Evolutionary conservation across 2,113 vertebrate genomes (phyloP), one percentile per base, ranked within the genome.

Genomic region (Paraplagusia blochii): DNA sequence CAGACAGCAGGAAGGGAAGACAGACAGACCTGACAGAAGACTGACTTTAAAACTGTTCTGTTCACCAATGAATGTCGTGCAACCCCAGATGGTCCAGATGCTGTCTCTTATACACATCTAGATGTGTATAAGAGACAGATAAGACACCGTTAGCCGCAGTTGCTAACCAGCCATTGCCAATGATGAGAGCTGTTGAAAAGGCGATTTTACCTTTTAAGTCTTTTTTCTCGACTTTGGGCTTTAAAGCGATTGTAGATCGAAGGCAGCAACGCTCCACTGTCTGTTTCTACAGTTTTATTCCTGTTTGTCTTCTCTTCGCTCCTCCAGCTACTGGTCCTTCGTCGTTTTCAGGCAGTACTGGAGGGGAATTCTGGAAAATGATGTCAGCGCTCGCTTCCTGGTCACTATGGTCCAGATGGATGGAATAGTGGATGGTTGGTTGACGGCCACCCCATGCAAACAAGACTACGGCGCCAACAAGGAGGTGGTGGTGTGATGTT

Each of bases 311-410:
- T 22, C 29, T 43, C 10, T 22, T 43, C 10, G 49, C 22, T 39
- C 14, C 13, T 16, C 38, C 58, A 5, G 64, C 55, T 62, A 11
- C 11, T 38, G 15, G 2, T 14, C 64, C n/a, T 36, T 16, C 29
- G 11, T 15, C 49, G 58, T 46, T 39, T 29, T 15, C 18, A 57
- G n/a, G 65, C 66, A 1, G 29, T 29, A 7, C 52, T 56, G 45
- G 57, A 60, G 78, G 80, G 85, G 77, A 82, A 77, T 80, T 85
- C 84, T 84, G 69, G 69, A 68, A 74, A 82, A 71, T 81, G 87
- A 84, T 50, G 82, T 83, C 84, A 83, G n/a, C n/a, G n/a, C n/a
- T 66, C 9, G 69, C 71, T 81, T 84, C 80, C 84, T 76, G 76
- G 44, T 76, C 43, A 4, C 11, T 15, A 14, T 1, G n/a, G n/a